Evolutionary conservation across 2,113 vertebrate genomes (phyloP).

Genomic region (Gallinago paraguaiae): DNA sequence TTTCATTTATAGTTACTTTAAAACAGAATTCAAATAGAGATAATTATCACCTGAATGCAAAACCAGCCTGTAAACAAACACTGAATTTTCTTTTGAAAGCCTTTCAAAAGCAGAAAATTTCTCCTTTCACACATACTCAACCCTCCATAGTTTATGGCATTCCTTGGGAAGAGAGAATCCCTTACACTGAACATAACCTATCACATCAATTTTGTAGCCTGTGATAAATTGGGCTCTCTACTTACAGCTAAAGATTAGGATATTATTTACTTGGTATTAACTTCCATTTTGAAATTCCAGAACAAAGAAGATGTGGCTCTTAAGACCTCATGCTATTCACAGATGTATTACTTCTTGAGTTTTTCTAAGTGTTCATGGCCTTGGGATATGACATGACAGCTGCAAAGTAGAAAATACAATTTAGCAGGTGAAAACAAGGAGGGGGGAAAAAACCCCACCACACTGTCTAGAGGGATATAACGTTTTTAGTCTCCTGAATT

Average conservation of each 20-base stretch:
- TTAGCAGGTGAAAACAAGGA: conserved; percentile 2
- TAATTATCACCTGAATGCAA: neutral
- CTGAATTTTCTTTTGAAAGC: neutral
- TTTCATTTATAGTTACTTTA: neutral
- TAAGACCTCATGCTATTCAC: neutral
- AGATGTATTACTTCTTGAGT: neutral
- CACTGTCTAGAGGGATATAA: neutral
- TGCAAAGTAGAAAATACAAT: neutral
- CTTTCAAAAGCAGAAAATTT: neutral
- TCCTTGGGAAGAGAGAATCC: neutral
- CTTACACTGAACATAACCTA: neutral
- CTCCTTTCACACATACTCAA: neutral
- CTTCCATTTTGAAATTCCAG: conserved; percentile 2
- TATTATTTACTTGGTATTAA: neutral
- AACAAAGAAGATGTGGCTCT: neutral
- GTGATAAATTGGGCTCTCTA: neutral
- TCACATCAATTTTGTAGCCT: neutral
- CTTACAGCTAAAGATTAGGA: neutral
- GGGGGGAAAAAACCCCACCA: accelerated
- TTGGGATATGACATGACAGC: neutral
- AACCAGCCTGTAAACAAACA: neutral
- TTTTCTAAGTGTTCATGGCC: neutral
- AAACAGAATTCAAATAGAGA: neutral
- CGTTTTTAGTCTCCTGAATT: neutral
- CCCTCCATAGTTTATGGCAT: neutral